phyloP scores from a whole-genome alignment of 1,140 invertebrate genomes.

The Pogonomyrmex californicus region DNA sequence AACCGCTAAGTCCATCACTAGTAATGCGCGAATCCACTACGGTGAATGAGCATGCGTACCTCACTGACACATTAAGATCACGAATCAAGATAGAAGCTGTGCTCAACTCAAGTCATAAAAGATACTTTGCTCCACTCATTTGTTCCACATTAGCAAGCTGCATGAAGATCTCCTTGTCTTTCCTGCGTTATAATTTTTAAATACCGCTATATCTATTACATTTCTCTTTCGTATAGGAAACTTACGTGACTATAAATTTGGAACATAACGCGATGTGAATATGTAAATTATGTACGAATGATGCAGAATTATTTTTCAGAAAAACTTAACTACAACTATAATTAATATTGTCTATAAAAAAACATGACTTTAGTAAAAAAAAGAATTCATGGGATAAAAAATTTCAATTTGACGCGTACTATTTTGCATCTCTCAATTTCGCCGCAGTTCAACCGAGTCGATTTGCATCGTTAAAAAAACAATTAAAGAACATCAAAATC shows the following conservation, averaged over 20 bases:
- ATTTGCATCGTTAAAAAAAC: not conserved
- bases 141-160: conserved; percentile 66
- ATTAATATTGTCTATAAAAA: not conserved
- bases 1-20: conserved; percentile 51
- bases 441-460: not conserved
- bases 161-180: conserved; percentile 49
- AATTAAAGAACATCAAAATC: not conserved
- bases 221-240: not conserved
- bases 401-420: not conserved
- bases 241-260: not conserved
- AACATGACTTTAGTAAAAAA: not conserved
- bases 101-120: conserved; percentile 73
- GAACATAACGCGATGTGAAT: not conserved
- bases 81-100: conserved; percentile 72
- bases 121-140: conserved; percentile 72
- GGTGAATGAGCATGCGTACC: conserved; percentile 63
- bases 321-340: not conserved
- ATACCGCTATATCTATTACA: conserved; percentile 13
- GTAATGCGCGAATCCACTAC: conserved; percentile 58
- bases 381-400: not conserved
- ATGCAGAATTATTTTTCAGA: not conserved
- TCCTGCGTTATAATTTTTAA: conserved; percentile 44
- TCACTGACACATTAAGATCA: conserved; percentile 77
- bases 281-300: not conserved
- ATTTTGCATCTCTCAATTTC: not conserved